These are phyloP conservation scores for Xiphophorus hellerii DNA, from an alignment of 2,113 vertebrate species.

Conservation along the genomic window DNA sequence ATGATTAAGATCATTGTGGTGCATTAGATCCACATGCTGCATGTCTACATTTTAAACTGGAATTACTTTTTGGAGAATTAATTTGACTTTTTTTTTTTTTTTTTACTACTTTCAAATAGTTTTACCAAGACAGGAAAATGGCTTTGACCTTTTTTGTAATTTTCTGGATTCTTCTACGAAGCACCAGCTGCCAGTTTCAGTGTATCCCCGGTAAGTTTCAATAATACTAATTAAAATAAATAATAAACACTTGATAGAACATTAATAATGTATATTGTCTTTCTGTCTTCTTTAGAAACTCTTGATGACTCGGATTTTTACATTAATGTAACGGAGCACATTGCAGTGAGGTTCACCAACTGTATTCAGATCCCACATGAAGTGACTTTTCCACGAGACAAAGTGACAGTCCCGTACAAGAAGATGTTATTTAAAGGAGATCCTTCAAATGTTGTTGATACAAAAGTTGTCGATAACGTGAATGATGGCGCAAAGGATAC, in stretches of 20 bases:
- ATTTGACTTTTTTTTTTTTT: too few species aligned
- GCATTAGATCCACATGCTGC: neutral
- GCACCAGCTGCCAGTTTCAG: neutral
- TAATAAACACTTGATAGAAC: neutral
- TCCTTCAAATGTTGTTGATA: neutral
- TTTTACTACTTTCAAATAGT: neutral
- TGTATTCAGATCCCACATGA: neutral
- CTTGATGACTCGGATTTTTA: neutral
- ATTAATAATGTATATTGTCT: neutral
- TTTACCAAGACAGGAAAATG: neutral
- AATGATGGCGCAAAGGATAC: rapidly evolving
- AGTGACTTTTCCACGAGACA: slow-evolving; percentile 1
- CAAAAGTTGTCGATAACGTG: rapidly evolving
- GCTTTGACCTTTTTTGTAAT: neutral
- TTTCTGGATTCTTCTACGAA: neutral
- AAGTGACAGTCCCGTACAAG: neutral
- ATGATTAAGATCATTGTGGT: too few species aligned
- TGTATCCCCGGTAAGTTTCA: neutral
- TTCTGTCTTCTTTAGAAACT: neutral
- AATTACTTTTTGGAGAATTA: neutral
- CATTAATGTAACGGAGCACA: neutral
- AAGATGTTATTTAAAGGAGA: slow-evolving; percentile 23
- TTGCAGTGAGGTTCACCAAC: neutral
- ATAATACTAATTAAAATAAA: neutral
- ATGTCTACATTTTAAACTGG: neutral